These are phyloP conservation scores for Sepioteuthis lessoniana DNA, from an alignment of 2,888 invertebrate species.

Conservation along the genomic window DNA sequence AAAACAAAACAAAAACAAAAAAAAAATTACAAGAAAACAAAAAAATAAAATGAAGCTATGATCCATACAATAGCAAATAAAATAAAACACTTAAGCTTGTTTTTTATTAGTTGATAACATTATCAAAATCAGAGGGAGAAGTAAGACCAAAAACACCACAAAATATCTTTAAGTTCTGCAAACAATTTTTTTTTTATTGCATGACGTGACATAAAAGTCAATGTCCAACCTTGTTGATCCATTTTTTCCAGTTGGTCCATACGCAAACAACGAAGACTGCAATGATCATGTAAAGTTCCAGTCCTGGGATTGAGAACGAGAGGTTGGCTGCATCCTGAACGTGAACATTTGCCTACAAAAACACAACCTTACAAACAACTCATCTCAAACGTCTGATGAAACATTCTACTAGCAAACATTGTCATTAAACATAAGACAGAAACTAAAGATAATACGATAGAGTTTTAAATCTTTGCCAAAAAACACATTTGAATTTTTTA, in stretches of 20 bases:
- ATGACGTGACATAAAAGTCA: background rate
- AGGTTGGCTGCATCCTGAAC: constrained; percentile 75
- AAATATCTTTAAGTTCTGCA: constrained; percentile 36
- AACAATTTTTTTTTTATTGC: background rate
- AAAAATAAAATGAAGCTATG: background rate
- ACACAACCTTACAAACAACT: constrained; percentile 6
- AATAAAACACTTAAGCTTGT: background rate
- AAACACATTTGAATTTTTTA: background rate
- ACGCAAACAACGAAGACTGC: constrained; percentile 76
- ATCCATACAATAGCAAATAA: background rate
- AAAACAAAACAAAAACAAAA: too few species aligned
- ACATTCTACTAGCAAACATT: background rate
- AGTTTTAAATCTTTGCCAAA: background rate
- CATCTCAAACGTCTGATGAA: background rate
- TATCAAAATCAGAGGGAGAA: background rate
- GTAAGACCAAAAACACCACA: background rate
- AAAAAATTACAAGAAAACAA: too few species aligned
- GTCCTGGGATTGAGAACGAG: constrained; percentile 77
- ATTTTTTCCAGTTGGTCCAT: constrained; percentile 60
- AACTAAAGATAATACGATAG: background rate
- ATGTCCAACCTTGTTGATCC: constrained; percentile 52
- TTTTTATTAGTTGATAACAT: background rate
- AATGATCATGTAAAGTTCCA: constrained; percentile 78
- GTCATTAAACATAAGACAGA: background rate
- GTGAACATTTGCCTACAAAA: constrained; percentile 71